Evolutionary conservation across 1,140 invertebrate species (phyloP).

Genomic region (Drosophila burlai): DNA sequence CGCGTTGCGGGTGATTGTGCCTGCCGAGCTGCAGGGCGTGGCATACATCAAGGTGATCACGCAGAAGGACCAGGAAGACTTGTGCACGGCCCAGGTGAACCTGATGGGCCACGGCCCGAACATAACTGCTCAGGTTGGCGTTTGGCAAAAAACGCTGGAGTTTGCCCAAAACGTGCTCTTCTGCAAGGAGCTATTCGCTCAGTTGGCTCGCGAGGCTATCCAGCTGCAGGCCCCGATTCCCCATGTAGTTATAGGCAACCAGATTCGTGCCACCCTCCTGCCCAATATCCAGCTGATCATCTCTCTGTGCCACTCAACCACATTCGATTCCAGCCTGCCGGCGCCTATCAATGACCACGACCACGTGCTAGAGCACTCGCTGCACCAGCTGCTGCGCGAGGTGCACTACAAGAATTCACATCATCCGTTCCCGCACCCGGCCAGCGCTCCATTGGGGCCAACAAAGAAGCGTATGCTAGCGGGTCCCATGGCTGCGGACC

Average conservation of each 20-base stretch:
- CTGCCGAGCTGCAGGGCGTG: constrained; percentile 96
- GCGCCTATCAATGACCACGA: constrained; percentile 93
- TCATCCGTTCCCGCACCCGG: constrained; percentile 97
- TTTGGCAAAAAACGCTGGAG: constrained; percentile 98
- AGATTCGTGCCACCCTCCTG: constrained; percentile 97
- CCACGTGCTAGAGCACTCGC: constrained; percentile 97
- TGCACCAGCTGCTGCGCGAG: constrained; percentile 96
- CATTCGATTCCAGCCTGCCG: constrained; percentile 88
- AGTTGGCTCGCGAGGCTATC: constrained; percentile 97
- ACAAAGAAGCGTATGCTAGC: constrained; percentile 95
- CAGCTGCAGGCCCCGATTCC: constrained; percentile 96
- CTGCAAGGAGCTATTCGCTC: constrained; percentile 98
- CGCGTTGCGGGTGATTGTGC: constrained; percentile 95
- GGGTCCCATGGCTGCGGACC: constrained; percentile 94
- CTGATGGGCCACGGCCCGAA: constrained; percentile 88
- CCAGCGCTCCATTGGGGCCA: constrained; percentile 95
- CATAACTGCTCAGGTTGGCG: constrained; percentile 88
- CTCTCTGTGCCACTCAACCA: constrained; percentile 91
- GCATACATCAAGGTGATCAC: constrained; percentile 98
- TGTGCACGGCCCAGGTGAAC: constrained; percentile 91
- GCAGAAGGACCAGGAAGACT: constrained; percentile 95
- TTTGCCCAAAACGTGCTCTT: constrained; percentile 98
- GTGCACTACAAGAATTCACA: constrained; percentile 97
- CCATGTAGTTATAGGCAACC: constrained; percentile 98
- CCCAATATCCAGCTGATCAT: constrained; percentile 96